Base-by-base conservation (phyloP, 53 echinoderm and acorn worm species). In the Astropecten irregularis region DNA sequence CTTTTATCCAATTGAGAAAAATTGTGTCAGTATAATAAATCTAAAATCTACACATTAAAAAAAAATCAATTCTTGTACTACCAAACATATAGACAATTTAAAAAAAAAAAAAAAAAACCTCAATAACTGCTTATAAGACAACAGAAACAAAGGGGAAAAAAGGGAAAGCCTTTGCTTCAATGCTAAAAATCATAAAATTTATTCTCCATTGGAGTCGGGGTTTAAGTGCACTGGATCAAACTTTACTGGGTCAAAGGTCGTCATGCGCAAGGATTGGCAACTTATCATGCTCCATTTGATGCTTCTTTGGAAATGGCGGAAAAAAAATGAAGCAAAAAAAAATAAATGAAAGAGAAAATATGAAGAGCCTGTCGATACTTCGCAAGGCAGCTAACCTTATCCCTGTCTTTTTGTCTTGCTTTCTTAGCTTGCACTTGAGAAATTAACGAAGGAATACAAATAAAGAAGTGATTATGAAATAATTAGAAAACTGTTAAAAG, bases 381-480 rank as follows among this genome's bases (percentile, higher is more conserved):
- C 6, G 4, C 8, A 46, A 61, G 54, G 69, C 4, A 59, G 20
- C 47, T 62, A 3, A 79, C 79, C 79, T 79, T 79, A 27, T 79
- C 62, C 46, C 32, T 62, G 60, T 61, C 61, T 46, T 44, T 77
- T 2, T 58, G 30, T 42, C 62, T 79, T 62, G 31, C 79, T 79
- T 46, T 79, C 61, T 62, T 61, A 47, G 60, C 46, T 79, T 61
- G 79, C 62, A 28, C 79, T 79, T 79, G 22, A 40, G 42, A 21
- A 61, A 61, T 47, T 28, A 47, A 40, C 18, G 27, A 31, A 60
- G 33, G 63, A 36, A 66, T 32, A 37, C 21, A 66, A 66, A 66
- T 21, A 66, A 9, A 22, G 66, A 35, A 42, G 42, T 42, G 6
- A 42, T 6, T 8, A n/a, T n/a, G n/a, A n/a, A n/a, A n/a, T n/a